These are phyloP conservation scores for Ammospiza maritima DNA, from an alignment of 2,797 vertebrate species.

Conservation along the genomic window DNA sequence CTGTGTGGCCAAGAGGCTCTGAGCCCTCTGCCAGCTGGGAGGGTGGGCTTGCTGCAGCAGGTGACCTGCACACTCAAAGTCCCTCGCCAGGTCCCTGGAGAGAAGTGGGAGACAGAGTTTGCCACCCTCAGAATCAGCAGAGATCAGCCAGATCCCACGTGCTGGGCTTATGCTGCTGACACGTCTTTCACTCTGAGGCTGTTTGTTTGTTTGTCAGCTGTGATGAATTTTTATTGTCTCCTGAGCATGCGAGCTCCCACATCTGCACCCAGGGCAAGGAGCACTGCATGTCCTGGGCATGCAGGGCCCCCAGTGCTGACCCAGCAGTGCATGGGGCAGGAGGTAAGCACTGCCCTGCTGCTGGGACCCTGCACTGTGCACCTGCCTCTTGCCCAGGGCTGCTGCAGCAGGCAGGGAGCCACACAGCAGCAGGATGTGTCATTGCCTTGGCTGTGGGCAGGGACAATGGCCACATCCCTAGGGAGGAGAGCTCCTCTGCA, in stretches of 20 bases:
- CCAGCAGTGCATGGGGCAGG: fast-evolving
- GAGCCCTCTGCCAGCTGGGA: not conserved
- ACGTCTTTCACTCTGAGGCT: not conserved
- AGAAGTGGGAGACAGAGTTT: not conserved
- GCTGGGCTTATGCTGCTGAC: not conserved
- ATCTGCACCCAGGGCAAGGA: not conserved
- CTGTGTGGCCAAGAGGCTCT: fast-evolving
- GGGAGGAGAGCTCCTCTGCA: not conserved
- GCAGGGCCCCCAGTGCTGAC: not conserved
- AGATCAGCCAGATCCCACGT: not conserved
- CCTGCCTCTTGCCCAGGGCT: not conserved
- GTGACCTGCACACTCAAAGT: fast-evolving
- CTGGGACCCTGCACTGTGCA: fast-evolving
- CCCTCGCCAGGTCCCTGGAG: not conserved
- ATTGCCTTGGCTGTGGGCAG: not conserved
- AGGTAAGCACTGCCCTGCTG: not conserved
- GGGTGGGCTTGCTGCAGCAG: not conserved
- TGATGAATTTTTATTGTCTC: not conserved
- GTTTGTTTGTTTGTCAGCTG: not conserved
- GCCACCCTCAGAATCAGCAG: not conserved
- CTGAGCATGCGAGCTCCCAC: not conserved
- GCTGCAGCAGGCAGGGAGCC: not conserved
- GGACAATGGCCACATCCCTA: fast-evolving
- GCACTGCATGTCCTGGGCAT: not conserved
- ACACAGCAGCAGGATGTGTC: fast-evolving